phyloP scores from a whole-genome alignment of 2,888 invertebrate genomes.

The Clepsis dumicolana region DNA sequence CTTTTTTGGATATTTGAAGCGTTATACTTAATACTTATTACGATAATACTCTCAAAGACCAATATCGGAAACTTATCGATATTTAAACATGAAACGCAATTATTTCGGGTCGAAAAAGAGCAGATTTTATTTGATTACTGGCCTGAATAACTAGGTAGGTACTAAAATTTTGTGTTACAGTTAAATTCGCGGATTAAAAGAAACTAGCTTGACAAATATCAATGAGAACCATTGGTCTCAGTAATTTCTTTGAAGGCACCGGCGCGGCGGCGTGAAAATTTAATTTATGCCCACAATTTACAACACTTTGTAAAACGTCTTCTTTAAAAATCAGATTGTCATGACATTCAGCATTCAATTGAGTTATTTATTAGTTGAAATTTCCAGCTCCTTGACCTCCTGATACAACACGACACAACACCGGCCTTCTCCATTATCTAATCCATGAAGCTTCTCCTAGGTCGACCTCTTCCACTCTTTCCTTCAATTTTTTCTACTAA shows the following conservation, averaged over 20 bases:
- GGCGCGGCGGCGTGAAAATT: slow-evolving; percentile 41
- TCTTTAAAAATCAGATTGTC: slow-evolving; percentile 8
- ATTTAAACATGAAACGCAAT: slow-evolving; percentile 6
- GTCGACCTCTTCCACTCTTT: no score
- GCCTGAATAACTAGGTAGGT: background rate
- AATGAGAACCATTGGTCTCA: slow-evolving; percentile 48
- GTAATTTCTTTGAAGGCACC: slow-evolving; percentile 51
- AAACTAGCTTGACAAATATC: slow-evolving; percentile 37
- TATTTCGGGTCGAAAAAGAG: slow-evolving; percentile 6
- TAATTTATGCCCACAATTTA: slow-evolving; percentile 29
- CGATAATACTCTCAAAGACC: slow-evolving; percentile 3
- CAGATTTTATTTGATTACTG: slow-evolving; percentile 23
- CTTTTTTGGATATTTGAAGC: slow-evolving; percentile 8
- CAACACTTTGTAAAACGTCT: slow-evolving; percentile 10
- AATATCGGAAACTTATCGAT: background rate
- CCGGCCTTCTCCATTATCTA: no score
- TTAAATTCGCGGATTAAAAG: slow-evolving; percentile 26
- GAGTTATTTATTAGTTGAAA: slow-evolving; percentile 12
- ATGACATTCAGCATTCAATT: background rate
- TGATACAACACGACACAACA: no score
- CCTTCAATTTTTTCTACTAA: no score
- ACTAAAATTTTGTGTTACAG: slow-evolving; percentile 24
- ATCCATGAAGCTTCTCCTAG: no score
- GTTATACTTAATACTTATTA: no score
- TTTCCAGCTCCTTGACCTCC: no score